Evolutionary conservation across 2,888 invertebrate genomes (phyloP), one percentile per base, ranked within the genome.

Genomic region (Drosophila picticornis): DNA sequence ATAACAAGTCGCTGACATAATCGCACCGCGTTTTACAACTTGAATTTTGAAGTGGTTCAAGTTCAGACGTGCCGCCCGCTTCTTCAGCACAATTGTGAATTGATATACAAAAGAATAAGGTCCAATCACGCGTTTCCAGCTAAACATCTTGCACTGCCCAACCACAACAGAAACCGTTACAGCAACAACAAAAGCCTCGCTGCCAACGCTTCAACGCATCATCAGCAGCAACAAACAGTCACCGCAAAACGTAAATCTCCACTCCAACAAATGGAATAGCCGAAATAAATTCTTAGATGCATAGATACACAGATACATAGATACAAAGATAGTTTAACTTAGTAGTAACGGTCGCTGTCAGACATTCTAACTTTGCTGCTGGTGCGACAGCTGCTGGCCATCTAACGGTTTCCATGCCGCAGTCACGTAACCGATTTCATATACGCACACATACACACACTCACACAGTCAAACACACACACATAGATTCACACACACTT

Each of bases 361-460:
- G 73, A 63, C 40, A 68, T 62, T 68, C 80, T 76, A 53, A 63
- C 62, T 76, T 75, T 80, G 60, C 51, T 48, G 73, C 51, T 43
- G 36, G 40, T 51, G 60, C 83, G 78, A 81, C 88, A 86, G 84
- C 84, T 86, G 84, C 75, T 81, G 81, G 88, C 89, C 78, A 86
- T 73, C 84, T 84, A 84, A 84, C 84, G 88, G 84, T 68, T 73
- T 70, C 40, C 66, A 68, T 69, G 74, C 81, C 74, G 63, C 76
- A 86, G 88, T 84, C 84, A 84, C 84, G 84, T 84, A 84, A 84
- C 86, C 84, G 86, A 86, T 83, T 83, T 75, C 38, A 50, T 61
- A 71, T 52, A 74, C 75, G 70, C 75, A 63, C 63, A 77, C 55
- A 60, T 48, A 63, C 34, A 68, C 40, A 56, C n/a, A 36, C 19